These are phyloP conservation scores for Pyrochroa serraticornis DNA, from an alignment of 2,888 invertebrate genomes.

Conservation along the genomic window DNA sequence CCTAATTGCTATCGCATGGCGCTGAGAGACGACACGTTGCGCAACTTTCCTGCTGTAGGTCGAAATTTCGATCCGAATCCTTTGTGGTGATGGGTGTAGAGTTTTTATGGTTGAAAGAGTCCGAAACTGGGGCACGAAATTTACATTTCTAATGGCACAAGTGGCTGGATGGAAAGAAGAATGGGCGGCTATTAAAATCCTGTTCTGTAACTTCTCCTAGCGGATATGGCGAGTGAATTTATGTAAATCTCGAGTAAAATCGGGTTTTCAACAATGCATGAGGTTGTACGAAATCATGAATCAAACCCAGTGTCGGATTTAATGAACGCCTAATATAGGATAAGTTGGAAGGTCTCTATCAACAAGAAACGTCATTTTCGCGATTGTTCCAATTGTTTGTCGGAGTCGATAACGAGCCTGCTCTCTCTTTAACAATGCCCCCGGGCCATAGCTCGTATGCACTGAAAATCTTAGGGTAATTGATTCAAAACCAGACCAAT, in stretches of 20 bases:
- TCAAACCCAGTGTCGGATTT: conserved; percentile 18
- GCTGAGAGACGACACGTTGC: conserved; percentile 2
- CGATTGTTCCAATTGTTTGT: conserved; percentile 39
- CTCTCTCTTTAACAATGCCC: conserved; percentile 30
- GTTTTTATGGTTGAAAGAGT: conserved; percentile 29
- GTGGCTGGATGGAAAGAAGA: conserved; percentile 24
- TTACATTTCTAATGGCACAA: conserved; percentile 35
- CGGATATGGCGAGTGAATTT: conserved; percentile 28
- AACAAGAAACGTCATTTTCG: conserved; percentile 33
- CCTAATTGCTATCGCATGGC: not conserved
- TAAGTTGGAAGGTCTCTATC: conserved; percentile 32
- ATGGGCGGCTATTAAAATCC: conserved; percentile 12
- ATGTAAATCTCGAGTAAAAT: conserved; percentile 42
- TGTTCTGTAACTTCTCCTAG: not conserved
- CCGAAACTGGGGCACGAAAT: conserved; percentile 37
- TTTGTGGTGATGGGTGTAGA: not conserved
- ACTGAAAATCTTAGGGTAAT: conserved; percentile 11
- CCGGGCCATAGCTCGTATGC: conserved; percentile 8
- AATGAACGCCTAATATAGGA: conserved; percentile 30
- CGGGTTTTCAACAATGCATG: conserved; percentile 12
- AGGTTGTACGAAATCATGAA: conserved; percentile 22
- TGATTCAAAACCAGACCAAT: conserved; percentile 12
- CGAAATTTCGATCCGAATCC: too few species aligned
- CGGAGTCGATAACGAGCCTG: conserved; percentile 12
- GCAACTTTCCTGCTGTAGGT: not conserved